These are phyloP conservation scores for Girardinichthys multiradiatus DNA, from an alignment of 2,113 vertebrate species.

Conservation along the genomic window DNA sequence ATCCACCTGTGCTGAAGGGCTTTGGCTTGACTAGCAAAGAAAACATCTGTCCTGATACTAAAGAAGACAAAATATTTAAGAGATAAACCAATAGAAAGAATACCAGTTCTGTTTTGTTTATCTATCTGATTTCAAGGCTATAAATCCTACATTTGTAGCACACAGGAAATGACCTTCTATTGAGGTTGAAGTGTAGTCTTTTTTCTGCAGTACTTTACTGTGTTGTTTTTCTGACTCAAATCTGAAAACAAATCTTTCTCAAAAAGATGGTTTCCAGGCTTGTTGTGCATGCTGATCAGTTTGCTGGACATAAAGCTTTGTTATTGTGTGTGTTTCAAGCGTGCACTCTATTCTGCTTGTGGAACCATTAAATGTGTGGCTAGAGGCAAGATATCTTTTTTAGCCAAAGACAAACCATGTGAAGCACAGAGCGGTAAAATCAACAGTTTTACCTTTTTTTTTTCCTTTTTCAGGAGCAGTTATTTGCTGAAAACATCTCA, in stretches of 20 bases:
- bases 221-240: not conserved
- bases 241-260: not conserved
- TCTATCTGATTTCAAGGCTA: not conserved
- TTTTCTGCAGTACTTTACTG: not conserved
- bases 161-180: not conserved
- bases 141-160: not conserved
- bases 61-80: not conserved
- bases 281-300: not conserved
- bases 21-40: conserved; percentile 23
- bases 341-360: conserved; percentile 41
- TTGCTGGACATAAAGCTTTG: not conserved
- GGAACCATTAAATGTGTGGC: conserved; percentile 41
- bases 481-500: not conserved
- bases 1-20: conserved; percentile 35
- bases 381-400: conserved; percentile 37
- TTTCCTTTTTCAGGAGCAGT: not conserved
- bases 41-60: conserved; percentile 1
- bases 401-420: conserved; percentile 3
- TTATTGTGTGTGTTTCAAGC: conserved; percentile 11
- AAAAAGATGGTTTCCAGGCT: not conserved
- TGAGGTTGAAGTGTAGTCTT: not conserved
- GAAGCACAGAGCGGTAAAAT: not conserved
- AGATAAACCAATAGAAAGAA: not conserved
- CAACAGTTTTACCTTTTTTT: not conserved
- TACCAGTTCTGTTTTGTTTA: not conserved